A percentile compares a stretch with the other conserved stretches of the same genome.
These are phyloP conservation scores for Aspidiotus destructor DNA, from an alignment of 2,888 invertebrate species.

Conservation along the genomic window DNA sequence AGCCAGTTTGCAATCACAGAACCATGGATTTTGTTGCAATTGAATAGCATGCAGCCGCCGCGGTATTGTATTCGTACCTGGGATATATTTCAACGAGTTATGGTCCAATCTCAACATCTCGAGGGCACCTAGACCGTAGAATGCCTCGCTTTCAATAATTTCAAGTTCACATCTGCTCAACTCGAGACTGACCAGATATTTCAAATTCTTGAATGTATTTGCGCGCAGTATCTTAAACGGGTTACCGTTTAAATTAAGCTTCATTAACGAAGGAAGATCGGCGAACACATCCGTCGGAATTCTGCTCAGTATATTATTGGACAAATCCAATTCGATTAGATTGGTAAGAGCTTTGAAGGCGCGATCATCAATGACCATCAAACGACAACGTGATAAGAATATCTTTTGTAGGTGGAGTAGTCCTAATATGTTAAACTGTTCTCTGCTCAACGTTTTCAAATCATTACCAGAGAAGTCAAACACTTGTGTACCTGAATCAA, in stretches of 20 bases:
- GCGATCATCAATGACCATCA: slow-evolving; percentile 65
- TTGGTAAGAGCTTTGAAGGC: slow-evolving; percentile 77
- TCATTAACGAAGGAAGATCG: slow-evolving; percentile 71
- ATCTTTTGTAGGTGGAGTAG: slow-evolving; percentile 80
- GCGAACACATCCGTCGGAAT: slow-evolving; percentile 70
- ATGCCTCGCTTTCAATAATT: slow-evolving; percentile 65
- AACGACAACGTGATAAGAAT: slow-evolving; percentile 65
- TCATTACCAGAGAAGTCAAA: slow-evolving; percentile 76
- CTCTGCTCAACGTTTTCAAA: slow-evolving; percentile 58
- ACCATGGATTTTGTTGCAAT: slow-evolving; percentile 79
- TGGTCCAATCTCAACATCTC: slow-evolving; percentile 77
- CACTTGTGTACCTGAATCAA: slow-evolving; percentile 77
- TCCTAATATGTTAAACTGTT: slow-evolving; percentile 67
- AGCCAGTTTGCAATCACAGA: slow-evolving; percentile 72
- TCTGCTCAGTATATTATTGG: slow-evolving; percentile 65
- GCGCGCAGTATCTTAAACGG: slow-evolving; percentile 63
- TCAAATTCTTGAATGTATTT: slow-evolving; percentile 62
- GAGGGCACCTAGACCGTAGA: slow-evolving; percentile 66
- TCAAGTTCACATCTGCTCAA: slow-evolving; percentile 71
- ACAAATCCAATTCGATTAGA: slow-evolving; percentile 77
- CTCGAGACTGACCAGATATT: slow-evolving; percentile 68
- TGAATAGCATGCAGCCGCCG: slow-evolving; percentile 67
- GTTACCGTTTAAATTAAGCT: slow-evolving; percentile 69
- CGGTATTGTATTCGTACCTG: slow-evolving; percentile 62
- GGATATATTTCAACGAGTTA: slow-evolving; percentile 64